Conservation (phyloP, 2,113 vertebrate genomes). For the Rhegmatorhina hoffmannsi region DNA sequence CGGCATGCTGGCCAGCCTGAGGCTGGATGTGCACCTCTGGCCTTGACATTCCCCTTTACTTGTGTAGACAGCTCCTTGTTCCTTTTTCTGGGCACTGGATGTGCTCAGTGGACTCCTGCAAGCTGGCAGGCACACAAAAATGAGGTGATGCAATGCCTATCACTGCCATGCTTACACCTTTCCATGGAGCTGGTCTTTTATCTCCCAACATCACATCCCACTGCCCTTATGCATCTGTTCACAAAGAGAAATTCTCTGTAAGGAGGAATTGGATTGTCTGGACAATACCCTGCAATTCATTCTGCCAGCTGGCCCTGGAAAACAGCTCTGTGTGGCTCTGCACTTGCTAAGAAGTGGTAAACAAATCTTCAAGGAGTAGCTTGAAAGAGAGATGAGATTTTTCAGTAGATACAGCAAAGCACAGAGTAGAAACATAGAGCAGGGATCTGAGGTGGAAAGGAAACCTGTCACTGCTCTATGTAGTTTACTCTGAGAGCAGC, state of each 20-base stretch:
- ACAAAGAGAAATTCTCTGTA: neutral
- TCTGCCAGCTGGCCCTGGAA: neutral
- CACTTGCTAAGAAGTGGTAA: neutral
- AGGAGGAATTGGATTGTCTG: neutral
- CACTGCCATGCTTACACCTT: neutral
- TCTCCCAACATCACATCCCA: neutral
- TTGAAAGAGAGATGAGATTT: neutral
- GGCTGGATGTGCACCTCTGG: neutral
- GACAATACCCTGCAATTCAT: neutral
- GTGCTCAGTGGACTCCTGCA: neutral
- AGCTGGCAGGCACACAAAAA: neutral
- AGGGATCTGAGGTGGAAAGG: neutral
- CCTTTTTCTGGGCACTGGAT: neutral
- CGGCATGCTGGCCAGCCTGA: neutral
- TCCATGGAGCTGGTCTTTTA: neutral
- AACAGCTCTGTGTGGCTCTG: neutral
- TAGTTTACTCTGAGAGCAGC: neutral
- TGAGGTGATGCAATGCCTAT: neutral
- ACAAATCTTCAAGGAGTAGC: neutral
- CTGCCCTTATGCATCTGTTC: neutral
- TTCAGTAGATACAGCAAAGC: neutral
- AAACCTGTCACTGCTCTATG: neutral
- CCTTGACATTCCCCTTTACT: neutral
- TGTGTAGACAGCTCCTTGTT: neutral
- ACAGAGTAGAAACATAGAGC: neutral